Evolutionary conservation across 2,888 invertebrate genomes (phyloP), one percentile per base, ranked within the genome.

Genomic region (Melitaea athalia): DNA sequence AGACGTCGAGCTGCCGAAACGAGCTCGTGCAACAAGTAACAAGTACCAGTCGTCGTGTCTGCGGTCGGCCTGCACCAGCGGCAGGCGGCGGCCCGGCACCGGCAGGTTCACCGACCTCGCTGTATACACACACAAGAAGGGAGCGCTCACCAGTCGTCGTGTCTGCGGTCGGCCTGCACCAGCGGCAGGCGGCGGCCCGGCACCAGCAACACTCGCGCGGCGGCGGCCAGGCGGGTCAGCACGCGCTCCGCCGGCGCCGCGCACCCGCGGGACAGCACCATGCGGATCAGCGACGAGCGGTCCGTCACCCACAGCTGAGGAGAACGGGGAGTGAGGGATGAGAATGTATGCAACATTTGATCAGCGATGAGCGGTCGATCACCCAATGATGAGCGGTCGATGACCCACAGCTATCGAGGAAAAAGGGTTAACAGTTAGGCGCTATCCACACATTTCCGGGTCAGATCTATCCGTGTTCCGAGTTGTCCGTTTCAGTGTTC

Each of bases 291-390:
- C 73, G 98, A 96, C 0, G 96, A 95, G 0, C 96, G 95, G 81
- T 97, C 97, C 76, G 97, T 98, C 55, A 98, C 95, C 98, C 98
- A 98, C 12, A 98, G 94, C 97, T 98, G 79, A 7, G 38, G 55
- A 8, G 24, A 47, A 6, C 17, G 42, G 6, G 45, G 61, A 43
- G 55, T 15, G 47, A 62, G 43, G n/a, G 38, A 6, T 31, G 3
- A 12, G 24, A 53, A 31, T 31, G 14, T 31, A 31, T 24, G 12
- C 3, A 52, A 5, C 24, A 24, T 3, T 24, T 1, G 24, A 24
- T 24, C 24, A 2, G 3, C 24, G 24, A 24, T 24, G 24, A 24
- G 24, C 24, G 24, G 1, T 24, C 24, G 24, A 24, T 3, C 1
- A 24, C 24, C 24, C 24, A 24, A 24, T 24, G 24, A 24, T 24